Base-by-base conservation (phyloP, 1,140 invertebrate species). In the Carposina sasakii region DNA sequence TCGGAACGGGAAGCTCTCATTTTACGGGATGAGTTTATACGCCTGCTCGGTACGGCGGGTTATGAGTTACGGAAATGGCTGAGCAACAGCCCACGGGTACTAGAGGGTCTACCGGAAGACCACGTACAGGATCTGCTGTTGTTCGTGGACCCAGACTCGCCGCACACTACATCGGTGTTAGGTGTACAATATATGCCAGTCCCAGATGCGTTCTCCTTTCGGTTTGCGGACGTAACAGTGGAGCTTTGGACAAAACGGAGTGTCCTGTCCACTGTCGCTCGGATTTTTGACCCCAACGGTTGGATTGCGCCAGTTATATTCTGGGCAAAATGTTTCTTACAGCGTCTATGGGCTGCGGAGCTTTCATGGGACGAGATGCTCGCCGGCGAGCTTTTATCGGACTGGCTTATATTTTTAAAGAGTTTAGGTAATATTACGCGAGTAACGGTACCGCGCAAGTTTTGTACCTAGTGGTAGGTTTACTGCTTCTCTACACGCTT, bases 1-100 rank as follows among this genome's bases (percentile, higher is more conserved):
- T 45, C 51, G 5, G 1, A 50, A 15, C 16, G 41, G 28, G 28
- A 45, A 15, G 51, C 56, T 23, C 8, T n/a, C 0, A 9, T n/a
- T 9, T 21, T 48, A 2, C 21, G 22, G 16, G 16, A 10, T 4
- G 56, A 58, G 17, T 26, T 58, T 1, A 43, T 39, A 16, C 20
- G 17, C 0, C 33, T 58, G 10, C 37, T 54, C 31, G 1, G 8
- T 2, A 34, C 17, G 9, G 56, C 22, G 24, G 56, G 56, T 9
- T 58, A 54, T 42, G 56, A 58, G 19, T 28, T 58, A 15, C 15
- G 51, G 3, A 58, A 58, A 48, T 58, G 56, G 56, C 23, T 31
- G 2, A 17, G 42, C 3, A 58, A 54, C 19, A 20, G n/a, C 8
- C 10, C 3, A 2, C 8, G 37, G 10, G 17, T 57, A 6, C 13